These are phyloP conservation scores for Myiotriccus ornatus DNA, from an alignment of 2,797 vertebrate genomes.

Conservation along the genomic window DNA sequence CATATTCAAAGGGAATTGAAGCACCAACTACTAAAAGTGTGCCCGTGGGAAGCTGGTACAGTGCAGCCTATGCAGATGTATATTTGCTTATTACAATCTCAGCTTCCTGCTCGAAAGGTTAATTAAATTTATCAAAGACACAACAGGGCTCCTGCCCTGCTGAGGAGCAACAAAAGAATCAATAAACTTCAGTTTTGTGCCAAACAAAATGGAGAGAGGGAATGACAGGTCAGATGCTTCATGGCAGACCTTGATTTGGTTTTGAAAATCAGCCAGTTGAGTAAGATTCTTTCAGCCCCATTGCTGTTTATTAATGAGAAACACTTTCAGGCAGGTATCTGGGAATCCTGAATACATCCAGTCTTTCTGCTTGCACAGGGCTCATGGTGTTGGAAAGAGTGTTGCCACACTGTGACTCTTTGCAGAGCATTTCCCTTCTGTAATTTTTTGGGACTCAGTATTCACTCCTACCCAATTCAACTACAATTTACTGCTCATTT, in stretches of 20 bases:
- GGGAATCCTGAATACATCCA: neutral
- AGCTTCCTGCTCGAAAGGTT: neutral
- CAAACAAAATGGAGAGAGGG: neutral
- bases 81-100: slow-evolving; percentile 31
- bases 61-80: neutral
- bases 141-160: neutral
- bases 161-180: slow-evolving; percentile 9
- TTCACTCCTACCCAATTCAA: neutral
- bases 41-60: neutral
- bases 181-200: slow-evolving; percentile 19
- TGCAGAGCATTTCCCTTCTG: neutral
- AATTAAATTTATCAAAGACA: slow-evolving; percentile 32
- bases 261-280: slow-evolving; percentile 6
- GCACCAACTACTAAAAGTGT: neutral
- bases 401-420: neutral
- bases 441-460: neutral
- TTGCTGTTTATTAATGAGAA: neutral
- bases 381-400: neutral
- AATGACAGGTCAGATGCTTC: neutral
- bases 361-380: neutral
- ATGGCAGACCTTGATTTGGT: neutral
- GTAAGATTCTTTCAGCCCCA: neutral
- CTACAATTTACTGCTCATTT: neutral
- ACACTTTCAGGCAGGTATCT: neutral
- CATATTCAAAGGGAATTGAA: neutral